Base-by-base conservation (phyloP, 2,888 invertebrate genomes). In the Cerastis rubricosa region DNA sequence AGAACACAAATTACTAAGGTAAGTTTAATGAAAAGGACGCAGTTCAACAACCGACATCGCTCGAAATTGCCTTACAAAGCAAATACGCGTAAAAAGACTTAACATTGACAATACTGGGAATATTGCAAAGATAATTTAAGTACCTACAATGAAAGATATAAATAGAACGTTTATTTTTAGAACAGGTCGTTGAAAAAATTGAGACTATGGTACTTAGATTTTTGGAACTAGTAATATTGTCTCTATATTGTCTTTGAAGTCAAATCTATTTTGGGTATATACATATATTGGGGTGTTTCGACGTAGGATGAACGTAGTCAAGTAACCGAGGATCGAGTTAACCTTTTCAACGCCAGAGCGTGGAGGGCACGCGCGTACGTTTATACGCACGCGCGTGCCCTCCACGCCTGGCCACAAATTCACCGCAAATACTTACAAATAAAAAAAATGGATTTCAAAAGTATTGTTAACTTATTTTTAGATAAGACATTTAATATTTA, bases 81-180 rank as follows among this genome's bases (percentile, higher is more conserved):
- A 75, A 78, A 57, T 67, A 74, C 43, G 57, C 22, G 63, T 47
- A 43, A 80, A 71, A 80, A 79, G 63, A 66, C 47, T 3, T 57
- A 51, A 47, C 12, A 63, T 63, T 49, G 59, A 65, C 29, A 35
- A 65, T 17, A 19, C 82, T 40, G 35, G 9, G 19, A 65, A 76
- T 45, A 40, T 45, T 40, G 59, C 19, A 45, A 49, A 68, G 25
- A 35, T 73, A 29, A 47, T 63, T 29, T 43, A 61, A 71, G 25
- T 25, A 45, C n/a, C n/a, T n/a, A n/a, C 17, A 61, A 70, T 22
- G 22, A 47, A 17, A 3, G 12, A n/a, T 78, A 78, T 59, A 43
- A 78, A 78, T 59, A 78, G n/a, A 78, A 67, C 7, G 14, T 47
- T 49, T 47, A 57, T 68, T 43, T 76, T 17, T 57, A 49, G 29